Percentiles rank a stretch among this genome's conserved stretches.
These are phyloP conservation scores for Rhipidura dahli DNA, from an alignment of 2,113 vertebrate genomes.

Conservation along the genomic window DNA sequence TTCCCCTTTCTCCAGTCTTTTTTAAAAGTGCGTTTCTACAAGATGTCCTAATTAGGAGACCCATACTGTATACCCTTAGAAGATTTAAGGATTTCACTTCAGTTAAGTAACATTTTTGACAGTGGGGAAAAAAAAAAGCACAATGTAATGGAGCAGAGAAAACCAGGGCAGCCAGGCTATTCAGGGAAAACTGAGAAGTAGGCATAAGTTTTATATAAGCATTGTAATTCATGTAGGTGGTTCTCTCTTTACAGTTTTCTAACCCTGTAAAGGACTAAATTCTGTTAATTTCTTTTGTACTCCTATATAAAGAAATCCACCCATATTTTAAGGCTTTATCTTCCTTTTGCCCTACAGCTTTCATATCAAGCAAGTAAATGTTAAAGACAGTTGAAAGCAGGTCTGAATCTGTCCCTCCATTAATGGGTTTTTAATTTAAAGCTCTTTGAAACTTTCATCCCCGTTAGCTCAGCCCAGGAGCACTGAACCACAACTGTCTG, in stretches of 20 bases:
- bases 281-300: neutral
- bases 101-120: neutral
- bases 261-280: neutral
- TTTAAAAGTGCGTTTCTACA: neutral
- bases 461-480: neutral
- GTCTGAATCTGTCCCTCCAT: neutral
- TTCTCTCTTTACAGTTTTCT: neutral
- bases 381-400: slow-evolving; percentile 15
- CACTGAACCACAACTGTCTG: neutral
- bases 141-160: neutral
- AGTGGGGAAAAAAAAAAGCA: neutral
- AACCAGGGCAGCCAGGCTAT: neutral
- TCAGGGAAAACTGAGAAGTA: neutral
- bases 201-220: neutral
- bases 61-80: neutral
- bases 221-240: neutral
- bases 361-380: neutral
- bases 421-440: slow-evolving; percentile 31
- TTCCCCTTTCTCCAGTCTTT: neutral
- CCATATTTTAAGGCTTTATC: neutral
- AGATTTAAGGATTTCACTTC: slow-evolving; percentile 16
- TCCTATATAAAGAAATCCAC: neutral
- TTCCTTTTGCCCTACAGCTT: neutral
- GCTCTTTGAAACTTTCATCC: slow-evolving; percentile 5
- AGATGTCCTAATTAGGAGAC: slow-evolving; percentile 4